A percentile compares a stretch with the other conserved stretches of the same genome.
Conservation (phyloP, 2,888 invertebrate species). For the Tachina fera region DNA sequence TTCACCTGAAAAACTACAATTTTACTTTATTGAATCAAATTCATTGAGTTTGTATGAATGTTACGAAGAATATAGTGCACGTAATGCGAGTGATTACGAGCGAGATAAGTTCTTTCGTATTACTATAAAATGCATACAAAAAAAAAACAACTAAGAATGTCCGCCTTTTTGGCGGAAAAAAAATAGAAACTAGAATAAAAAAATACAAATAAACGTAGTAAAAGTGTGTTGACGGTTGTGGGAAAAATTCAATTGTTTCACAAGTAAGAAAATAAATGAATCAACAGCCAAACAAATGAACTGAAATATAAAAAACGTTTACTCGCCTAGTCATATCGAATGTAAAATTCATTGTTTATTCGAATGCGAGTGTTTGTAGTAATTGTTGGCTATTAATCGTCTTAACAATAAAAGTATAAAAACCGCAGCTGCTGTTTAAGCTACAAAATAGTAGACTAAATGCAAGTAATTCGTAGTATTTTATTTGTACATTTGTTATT, state of each 20-base stretch:
- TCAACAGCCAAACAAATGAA: constrained; percentile 32
- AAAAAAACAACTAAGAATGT: constrained; percentile 45
- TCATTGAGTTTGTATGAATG: background rate
- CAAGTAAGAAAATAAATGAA: constrained; percentile 19
- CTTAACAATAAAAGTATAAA: constrained; percentile 16
- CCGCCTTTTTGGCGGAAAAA: constrained; percentile 52
- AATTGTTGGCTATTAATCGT: constrained; percentile 51
- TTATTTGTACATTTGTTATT: constrained; percentile 2
- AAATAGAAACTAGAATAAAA: constrained; percentile 18
- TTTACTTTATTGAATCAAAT: background rate
- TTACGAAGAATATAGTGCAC: constrained; percentile 6
- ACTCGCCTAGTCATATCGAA: constrained; percentile 10
- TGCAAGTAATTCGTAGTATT: background rate
- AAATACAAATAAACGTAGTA: constrained; percentile 39
- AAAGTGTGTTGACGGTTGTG: constrained; percentile 70
- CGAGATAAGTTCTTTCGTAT: constrained; percentile 13
- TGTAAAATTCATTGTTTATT: constrained; percentile 47
- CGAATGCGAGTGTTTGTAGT: constrained; percentile 28
- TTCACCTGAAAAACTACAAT: background rate
- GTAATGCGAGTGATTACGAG: constrained; percentile 2
- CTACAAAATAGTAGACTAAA: constrained; percentile 9
- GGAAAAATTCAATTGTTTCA: constrained; percentile 61
- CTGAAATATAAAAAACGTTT: constrained; percentile 9
- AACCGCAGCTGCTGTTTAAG: constrained; percentile 59
- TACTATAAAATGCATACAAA: background rate